Evolutionary conservation across 2,797 vertebrate genomes (phyloP).

Genomic region (Scolopax bukidnonensis): DNA sequence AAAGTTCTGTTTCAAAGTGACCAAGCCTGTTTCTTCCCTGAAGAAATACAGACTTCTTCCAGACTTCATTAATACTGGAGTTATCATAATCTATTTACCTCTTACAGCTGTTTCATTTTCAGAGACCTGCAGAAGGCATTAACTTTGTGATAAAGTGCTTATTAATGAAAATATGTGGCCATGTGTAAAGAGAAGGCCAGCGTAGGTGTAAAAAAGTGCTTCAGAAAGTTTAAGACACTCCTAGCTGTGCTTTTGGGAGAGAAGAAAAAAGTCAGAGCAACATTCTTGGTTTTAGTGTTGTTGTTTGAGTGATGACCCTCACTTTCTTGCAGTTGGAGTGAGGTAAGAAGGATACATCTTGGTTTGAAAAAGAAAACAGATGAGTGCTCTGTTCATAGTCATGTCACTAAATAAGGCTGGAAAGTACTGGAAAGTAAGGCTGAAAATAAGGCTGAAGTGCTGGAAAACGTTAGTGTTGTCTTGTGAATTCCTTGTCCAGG

Average conservation of each 20-base stretch:
- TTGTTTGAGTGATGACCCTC: neutral
- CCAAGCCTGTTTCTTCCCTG: neutral
- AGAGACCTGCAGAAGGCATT: conserved; percentile 26
- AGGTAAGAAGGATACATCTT: neutral
- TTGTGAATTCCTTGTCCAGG: neutral
- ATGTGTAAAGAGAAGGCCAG: conserved; percentile 29
- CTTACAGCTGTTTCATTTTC: conserved; percentile 55
- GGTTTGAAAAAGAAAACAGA: neutral
- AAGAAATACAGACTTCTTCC: conserved; percentile 13
- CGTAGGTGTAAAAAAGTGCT: neutral
- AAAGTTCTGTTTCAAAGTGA: conserved; percentile 29
- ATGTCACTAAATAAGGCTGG: neutral
- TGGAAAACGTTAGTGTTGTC: neutral
- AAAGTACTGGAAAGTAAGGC: too few relatives aligned
- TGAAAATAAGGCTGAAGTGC: neutral
- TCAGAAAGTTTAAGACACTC: neutral
- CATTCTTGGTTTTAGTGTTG: neutral
- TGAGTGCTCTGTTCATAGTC: neutral
- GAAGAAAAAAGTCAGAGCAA: conserved; percentile 5
- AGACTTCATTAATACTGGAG: conserved; percentile 48
- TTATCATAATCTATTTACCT: conserved; percentile 56
- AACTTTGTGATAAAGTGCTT: conserved; percentile 42
- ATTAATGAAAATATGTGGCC: conserved; percentile 54
- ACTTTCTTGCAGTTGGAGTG: neutral
- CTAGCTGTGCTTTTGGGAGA: neutral